phyloP scores from a whole-genome alignment of 2,888 invertebrate species.

The Drosophila mimica region DNA sequence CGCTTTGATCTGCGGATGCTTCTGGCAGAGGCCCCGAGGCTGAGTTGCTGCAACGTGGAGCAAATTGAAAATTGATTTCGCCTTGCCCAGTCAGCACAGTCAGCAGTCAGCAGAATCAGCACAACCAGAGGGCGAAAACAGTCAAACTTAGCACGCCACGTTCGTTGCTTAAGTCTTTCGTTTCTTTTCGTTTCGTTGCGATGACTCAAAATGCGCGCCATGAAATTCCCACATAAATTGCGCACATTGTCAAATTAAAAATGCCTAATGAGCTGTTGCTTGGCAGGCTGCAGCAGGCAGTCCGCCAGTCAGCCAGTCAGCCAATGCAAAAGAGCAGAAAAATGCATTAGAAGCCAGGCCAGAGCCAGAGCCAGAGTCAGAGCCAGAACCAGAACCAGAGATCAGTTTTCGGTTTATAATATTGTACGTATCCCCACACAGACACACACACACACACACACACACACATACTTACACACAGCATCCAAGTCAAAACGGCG shows the following conservation, averaged over 20 bases:
- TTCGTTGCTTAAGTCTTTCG: constrained; percentile 78
- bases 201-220: constrained; percentile 73
- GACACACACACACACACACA: neutral
- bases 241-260: constrained; percentile 83
- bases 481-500: constrained; percentile 55
- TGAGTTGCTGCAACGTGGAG: constrained; percentile 62
- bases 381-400: constrained; percentile 23
- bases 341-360: constrained; percentile 68
- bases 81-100: constrained; percentile 38
- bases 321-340: constrained; percentile 75
- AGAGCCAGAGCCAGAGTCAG: neutral
- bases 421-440: constrained; percentile 24
- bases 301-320: constrained; percentile 34
- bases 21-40: constrained; percentile 51
- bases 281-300: constrained; percentile 21
- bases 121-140: constrained; percentile 8
- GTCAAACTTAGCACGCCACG: constrained; percentile 55
- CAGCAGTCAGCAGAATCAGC: constrained; percentile 2
- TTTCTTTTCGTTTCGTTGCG: constrained; percentile 59
- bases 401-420: constrained; percentile 32
- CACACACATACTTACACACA: constrained; percentile 21
- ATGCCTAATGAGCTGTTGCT: constrained; percentile 81
- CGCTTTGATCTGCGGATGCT: constrained; percentile 71
- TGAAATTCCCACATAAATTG: constrained; percentile 83
- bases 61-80: constrained; percentile 79